Evolutionary conservation across 2,888 invertebrate genomes (phyloP).

Genomic region (Epinotia nisella): DNA sequence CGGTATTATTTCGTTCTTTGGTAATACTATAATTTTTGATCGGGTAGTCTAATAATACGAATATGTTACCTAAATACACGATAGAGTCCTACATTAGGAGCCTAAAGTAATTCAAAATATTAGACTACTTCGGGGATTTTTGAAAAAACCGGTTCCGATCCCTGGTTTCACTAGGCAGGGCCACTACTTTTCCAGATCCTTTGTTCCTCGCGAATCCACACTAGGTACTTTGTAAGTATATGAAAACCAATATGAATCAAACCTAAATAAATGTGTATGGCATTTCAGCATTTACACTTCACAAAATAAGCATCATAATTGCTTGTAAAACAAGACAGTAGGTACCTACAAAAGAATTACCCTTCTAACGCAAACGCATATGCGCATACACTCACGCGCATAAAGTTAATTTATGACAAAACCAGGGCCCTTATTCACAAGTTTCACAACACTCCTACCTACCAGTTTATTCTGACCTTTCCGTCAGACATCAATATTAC

Average conservation of each 20-base stretch:
- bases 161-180: not conserved
- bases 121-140: too few species aligned
- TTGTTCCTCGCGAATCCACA: not conserved
- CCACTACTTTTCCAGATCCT: not conserved
- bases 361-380: not conserved
- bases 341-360: too few species aligned
- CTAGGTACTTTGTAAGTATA: not conserved
- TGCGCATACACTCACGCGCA: not conserved
- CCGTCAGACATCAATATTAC: not conserved
- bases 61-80: too few species aligned
- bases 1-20: too few species aligned
- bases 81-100: too few species aligned
- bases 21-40: too few species aligned
- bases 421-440: not conserved
- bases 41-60: too few species aligned
- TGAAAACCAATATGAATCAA: not conserved
- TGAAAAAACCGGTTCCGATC: too few species aligned
- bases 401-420: not conserved
- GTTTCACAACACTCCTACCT: not conserved
- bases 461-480: not conserved
- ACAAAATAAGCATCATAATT: not conserved
- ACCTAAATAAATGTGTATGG: not conserved
- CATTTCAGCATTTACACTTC: not conserved
- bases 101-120: too few species aligned
- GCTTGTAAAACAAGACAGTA: not conserved